A percentile compares a stretch with the other conserved stretches of the same genome.
These are phyloP conservation scores for Crossaster papposus DNA, from an alignment of 53 echinoderm and acorn worm genomes.

Conservation along the genomic window DNA sequence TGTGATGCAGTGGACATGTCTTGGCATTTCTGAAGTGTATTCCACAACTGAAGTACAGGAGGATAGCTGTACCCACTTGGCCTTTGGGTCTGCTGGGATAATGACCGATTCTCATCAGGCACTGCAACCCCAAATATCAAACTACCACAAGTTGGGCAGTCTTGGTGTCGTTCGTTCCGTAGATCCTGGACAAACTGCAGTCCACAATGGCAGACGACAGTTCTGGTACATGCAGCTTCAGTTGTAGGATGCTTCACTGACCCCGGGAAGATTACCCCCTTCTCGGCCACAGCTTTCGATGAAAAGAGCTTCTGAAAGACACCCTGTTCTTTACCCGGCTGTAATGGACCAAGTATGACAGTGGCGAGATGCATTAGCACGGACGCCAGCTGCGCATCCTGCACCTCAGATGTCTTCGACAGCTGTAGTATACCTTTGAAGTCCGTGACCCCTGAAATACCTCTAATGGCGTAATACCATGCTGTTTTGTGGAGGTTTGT, in stretches of 20 bases:
- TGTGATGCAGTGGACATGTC: conserved; percentile 15
- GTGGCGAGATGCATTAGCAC: conserved; percentile 51
- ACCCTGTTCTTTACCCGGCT: not conserved
- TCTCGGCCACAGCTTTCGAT: not conserved
- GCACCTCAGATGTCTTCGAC: conserved; percentile 33
- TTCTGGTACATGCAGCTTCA: not conserved
- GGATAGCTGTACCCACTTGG: conserved; percentile 24
- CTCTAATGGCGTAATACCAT: conserved; percentile 30
- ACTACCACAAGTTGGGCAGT: conserved; percentile 33
- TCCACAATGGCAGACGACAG: conserved; percentile 13
- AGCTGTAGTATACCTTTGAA: conserved; percentile 58
- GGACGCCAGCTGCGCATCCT: conserved; percentile 44
- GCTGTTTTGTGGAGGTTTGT: conserved; percentile 7
- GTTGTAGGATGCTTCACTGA: not conserved
- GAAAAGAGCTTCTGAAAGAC: conserved; percentile 12
- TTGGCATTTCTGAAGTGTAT: not conserved
- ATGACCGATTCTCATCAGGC: not conserved
- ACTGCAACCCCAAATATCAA: not conserved
- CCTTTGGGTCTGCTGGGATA: not conserved
- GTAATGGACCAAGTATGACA: conserved; percentile 9
- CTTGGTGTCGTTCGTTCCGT: not conserved
- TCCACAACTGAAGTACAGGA: conserved; percentile 16
- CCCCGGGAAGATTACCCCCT: conserved; percentile 4
- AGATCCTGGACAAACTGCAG: conserved; percentile 24
- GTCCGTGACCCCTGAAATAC: conserved; percentile 51